phyloP scores from a whole-genome alignment of 2,113 vertebrate species.

The Oplegnathus fasciatus region DNA sequence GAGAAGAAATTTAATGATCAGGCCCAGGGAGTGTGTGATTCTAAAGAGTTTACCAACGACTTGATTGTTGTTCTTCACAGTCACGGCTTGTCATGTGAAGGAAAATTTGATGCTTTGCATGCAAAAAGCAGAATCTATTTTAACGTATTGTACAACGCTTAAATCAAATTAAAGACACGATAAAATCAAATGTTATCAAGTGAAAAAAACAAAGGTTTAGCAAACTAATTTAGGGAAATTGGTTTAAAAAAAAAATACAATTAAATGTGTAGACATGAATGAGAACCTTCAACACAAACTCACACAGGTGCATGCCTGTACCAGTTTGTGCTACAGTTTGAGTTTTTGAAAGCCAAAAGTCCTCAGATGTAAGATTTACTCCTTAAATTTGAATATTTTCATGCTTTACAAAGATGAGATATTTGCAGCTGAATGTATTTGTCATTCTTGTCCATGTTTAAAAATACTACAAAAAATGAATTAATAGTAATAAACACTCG shows the following conservation, averaged over 20 bases:
- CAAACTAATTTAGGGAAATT: neutral
- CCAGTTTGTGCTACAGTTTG: too few species aligned
- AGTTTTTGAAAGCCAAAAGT: too few species aligned
- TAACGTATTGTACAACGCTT: neutral
- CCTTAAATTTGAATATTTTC: neutral
- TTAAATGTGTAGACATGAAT: neutral
- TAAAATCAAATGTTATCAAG: constrained; percentile 10
- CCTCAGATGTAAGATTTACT: neutral
- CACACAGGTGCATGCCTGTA: neutral
- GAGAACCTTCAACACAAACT: neutral
- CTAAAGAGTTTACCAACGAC: neutral
- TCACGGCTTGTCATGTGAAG: constrained; percentile 12
- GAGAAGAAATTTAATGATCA: neutral
- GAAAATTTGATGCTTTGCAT: constrained; percentile 16
- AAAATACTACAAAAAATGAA: neutral
- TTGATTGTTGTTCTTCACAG: constrained; percentile 32
- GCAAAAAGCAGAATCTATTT: neutral
- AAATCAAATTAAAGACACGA: constrained; percentile 29
- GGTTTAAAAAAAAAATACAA: neutral
- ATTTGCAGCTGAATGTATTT: neutral
- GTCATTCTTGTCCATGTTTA: neutral
- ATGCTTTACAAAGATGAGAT: neutral
- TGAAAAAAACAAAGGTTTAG: neutral
- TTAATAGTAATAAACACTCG: neutral
- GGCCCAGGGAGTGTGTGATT: neutral